phyloP scores from a whole-genome alignment of 2,797 vertebrate species.

The Paedocypris micromegethes region DNA sequence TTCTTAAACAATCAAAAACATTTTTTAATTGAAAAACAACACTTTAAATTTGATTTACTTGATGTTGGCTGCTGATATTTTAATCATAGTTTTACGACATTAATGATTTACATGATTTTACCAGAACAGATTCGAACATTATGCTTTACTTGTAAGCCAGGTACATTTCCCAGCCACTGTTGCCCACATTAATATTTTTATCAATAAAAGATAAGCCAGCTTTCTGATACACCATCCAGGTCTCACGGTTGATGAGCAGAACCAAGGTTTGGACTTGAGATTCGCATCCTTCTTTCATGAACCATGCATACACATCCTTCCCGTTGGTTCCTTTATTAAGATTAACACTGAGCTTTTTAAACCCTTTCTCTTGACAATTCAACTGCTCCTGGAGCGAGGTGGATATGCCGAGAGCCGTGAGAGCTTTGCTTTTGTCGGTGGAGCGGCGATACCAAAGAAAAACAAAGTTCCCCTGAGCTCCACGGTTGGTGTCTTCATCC shows the following conservation, averaged over 20 bases:
- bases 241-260: background rate
- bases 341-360: background rate
- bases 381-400: background rate
- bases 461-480: background rate
- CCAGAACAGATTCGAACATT: background rate
- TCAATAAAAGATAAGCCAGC: constrained; percentile 8
- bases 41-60: no score
- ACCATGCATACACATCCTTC: background rate
- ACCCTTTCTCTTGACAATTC: constrained; percentile 11
- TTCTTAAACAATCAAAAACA: no score
- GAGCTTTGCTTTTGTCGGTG: constrained; percentile 13
- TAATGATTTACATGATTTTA: no score
- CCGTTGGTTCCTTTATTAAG: constrained; percentile 9
- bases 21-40: no score
- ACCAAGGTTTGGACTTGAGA: constrained; percentile 5
- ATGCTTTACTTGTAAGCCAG: background rate
- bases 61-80: no score
- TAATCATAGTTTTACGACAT: no score
- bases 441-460: constrained; percentile 31
- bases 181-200: constrained; percentile 27
- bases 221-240: background rate
- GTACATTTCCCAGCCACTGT: background rate
- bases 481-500: constrained; percentile 28
- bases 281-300: background rate
- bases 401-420: constrained; percentile 14